Evolutionary conservation across 1,140 invertebrate species (phyloP).

Genomic region (Sinella curviseta): DNA sequence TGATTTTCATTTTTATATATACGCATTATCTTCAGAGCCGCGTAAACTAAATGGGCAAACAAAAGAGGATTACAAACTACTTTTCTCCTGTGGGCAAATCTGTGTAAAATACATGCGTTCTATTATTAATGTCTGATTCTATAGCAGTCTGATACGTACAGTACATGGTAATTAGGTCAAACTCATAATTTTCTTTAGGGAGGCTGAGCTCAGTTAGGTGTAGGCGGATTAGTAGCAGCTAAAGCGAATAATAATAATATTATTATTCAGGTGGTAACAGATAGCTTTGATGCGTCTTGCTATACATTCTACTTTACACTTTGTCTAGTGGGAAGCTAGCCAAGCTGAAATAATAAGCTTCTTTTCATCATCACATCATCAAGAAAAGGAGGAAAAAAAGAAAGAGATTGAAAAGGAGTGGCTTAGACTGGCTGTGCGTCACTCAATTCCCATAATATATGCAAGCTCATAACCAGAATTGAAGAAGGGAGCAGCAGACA

Average conservation of each 20-base stretch:
- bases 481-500: background rate
- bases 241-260: background rate
- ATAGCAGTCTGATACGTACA: no score
- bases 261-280: background rate
- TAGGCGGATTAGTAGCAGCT: background rate
- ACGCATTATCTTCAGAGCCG: background rate
- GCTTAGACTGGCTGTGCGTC: background rate
- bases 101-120: conserved; percentile 4
- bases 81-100: background rate
- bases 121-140: background rate
- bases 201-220: background rate
- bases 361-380: background rate
- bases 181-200: conserved; percentile 9
- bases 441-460: conserved; percentile 22
- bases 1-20: background rate
- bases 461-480: background rate
- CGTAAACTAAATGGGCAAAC: background rate
- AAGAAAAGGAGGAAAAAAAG: background rate
- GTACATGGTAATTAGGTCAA: conserved; percentile 14
- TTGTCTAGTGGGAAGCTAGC: background rate
- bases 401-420: background rate
- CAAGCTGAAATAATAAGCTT: background rate
- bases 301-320: background rate
- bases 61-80: conserved; percentile 10
- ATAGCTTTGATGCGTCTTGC: no score